These are phyloP conservation scores for Hirtodrosophila trivittata DNA, from an alignment of 2,888 invertebrate species.

Conservation along the genomic window DNA sequence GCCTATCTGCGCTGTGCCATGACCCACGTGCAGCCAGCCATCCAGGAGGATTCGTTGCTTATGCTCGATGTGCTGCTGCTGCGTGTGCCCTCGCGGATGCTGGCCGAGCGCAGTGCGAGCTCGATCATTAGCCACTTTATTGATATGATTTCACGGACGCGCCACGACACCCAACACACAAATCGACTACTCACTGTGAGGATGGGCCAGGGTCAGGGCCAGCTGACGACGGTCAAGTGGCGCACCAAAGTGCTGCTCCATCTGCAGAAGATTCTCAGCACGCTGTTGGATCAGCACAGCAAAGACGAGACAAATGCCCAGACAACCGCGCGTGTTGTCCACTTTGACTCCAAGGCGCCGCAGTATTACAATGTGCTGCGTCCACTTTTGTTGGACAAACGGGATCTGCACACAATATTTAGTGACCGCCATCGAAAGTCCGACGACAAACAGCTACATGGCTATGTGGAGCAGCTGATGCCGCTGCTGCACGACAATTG, in stretches of 20 bases:
- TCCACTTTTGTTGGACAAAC: conserved; percentile 14
- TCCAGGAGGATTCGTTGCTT: conserved; percentile 92
- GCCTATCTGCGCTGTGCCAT: conserved; percentile 94
- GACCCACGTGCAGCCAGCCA: conserved; percentile 92
- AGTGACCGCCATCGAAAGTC: conserved; percentile 26
- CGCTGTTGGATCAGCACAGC: conserved; percentile 74
- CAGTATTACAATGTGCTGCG: conserved; percentile 61
- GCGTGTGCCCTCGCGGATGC: conserved; percentile 86
- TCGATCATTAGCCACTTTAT: conserved; percentile 90
- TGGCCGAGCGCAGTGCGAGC: conserved; percentile 88
- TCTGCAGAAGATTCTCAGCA: conserved; percentile 86
- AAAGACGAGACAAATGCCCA: background rate
- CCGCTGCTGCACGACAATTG: conserved; percentile 93
- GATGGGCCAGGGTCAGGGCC: conserved; percentile 86
- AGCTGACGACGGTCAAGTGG: conserved; percentile 91
- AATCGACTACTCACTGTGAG: conserved; percentile 89
- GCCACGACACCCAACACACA: conserved; percentile 87
- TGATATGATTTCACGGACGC: conserved; percentile 91
- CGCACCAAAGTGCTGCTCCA: conserved; percentile 90
- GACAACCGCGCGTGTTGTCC: conserved; percentile 10
- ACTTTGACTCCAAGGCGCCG: conserved; percentile 46
- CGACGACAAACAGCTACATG: conserved; percentile 82
- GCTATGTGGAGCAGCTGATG: conserved; percentile 88
- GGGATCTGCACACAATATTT: conserved; percentile 29
- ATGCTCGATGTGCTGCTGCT: conserved; percentile 91